Conservation (phyloP, 2,113 vertebrate species). For the Ceyx cyanopectus region DNA sequence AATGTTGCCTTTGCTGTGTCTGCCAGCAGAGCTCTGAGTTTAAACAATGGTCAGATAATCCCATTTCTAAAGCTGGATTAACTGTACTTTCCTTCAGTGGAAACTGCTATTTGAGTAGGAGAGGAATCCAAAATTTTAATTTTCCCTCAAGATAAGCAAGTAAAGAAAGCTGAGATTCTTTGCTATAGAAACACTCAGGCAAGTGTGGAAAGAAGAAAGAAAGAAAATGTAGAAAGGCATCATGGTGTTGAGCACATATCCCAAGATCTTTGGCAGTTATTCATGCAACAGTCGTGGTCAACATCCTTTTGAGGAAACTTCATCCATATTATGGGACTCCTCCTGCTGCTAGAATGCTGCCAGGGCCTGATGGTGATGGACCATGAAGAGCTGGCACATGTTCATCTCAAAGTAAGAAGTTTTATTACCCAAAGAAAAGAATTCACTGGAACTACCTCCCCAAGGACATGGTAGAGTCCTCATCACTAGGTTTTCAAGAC, state of each 20-base stretch:
- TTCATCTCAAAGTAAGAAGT: neutral
- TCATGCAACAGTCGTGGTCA: neutral
- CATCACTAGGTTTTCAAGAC: neutral
- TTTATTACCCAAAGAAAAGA: neutral
- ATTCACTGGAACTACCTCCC: neutral
- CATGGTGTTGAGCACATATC: neutral
- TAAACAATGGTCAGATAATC: slow-evolving; percentile 71
- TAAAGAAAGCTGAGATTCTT: neutral
- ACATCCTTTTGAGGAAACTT: neutral
- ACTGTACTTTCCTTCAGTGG: slow-evolving; percentile 67
- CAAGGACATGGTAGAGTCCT: neutral
- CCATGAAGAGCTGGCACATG: neutral
- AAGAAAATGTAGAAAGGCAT: neutral
- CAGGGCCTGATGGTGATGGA: neutral
- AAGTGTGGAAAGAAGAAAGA: neutral
- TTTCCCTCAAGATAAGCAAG: slow-evolving; percentile 43
- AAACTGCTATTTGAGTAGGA: slow-evolving; percentile 56
- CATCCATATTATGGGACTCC: neutral
- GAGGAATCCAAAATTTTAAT: slow-evolving; percentile 29
- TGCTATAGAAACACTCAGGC: neutral
- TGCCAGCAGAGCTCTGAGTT: slow-evolving; percentile 47
- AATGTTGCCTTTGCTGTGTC: slow-evolving; percentile 33
- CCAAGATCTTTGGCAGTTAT: neutral
- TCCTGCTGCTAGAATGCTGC: neutral
- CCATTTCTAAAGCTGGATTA: slow-evolving; percentile 69